These are phyloP conservation scores for Lydus trimaculatus DNA, from an alignment of 2,888 invertebrate species.

Conservation along the genomic window DNA sequence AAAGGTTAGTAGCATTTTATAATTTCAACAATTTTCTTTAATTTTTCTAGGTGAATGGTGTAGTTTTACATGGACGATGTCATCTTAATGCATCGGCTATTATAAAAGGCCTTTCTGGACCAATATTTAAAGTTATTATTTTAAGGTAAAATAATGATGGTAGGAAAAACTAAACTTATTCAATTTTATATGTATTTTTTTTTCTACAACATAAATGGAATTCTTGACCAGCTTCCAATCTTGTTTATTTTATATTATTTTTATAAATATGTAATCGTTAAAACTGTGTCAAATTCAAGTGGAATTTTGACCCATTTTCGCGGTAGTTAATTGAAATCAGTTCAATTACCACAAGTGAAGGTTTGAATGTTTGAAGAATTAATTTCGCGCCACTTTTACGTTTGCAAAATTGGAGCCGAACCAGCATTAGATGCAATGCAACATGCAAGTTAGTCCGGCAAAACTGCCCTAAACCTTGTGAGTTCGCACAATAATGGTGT, in stretches of 20 bases:
- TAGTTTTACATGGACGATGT: slow-evolving; percentile 91
- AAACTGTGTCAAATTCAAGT: slow-evolving; percentile 15
- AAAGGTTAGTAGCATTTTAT: slow-evolving; percentile 48
- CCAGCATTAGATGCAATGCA: too few relatives aligned
- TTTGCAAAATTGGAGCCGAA: too few relatives aligned
- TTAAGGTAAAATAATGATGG: slow-evolving; percentile 70
- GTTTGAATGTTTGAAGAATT: too few relatives aligned
- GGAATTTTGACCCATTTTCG: neutral
- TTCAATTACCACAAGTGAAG: too few relatives aligned
- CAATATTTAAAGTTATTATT: slow-evolving; percentile 84
- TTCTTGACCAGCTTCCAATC: slow-evolving; percentile 30
- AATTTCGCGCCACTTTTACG: too few relatives aligned
- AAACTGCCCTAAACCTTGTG: too few relatives aligned
- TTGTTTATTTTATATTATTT: slow-evolving; percentile 19
- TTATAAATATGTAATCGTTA: slow-evolving; percentile 5
- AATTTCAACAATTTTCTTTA: slow-evolving; percentile 41
- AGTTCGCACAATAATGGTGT: too few relatives aligned
- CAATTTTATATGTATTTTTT: neutral
- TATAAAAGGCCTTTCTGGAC: slow-evolving; percentile 88
- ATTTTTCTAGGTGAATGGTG: slow-evolving; percentile 84
- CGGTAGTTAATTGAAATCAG: neutral
- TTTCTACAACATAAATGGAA: slow-evolving; percentile 25
- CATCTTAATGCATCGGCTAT: slow-evolving; percentile 96
- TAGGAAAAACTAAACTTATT: neutral
- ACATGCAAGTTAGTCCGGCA: too few relatives aligned